Evolutionary conservation across 2,797 vertebrate species (phyloP), one percentile per base, ranked within the genome.

Genomic region (Argyrosomus regius): DNA sequence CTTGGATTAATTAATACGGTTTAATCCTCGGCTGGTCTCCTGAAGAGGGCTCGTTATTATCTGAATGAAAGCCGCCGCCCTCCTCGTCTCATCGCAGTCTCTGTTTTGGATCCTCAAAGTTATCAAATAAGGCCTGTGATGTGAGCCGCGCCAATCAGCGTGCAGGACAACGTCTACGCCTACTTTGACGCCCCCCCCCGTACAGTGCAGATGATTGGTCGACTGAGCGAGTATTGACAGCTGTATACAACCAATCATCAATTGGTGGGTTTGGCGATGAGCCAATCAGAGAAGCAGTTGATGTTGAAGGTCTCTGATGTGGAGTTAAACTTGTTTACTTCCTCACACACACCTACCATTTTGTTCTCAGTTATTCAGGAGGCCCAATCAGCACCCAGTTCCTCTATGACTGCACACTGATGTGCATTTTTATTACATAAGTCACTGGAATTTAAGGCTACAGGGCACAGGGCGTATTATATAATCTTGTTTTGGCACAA

Each of bases 61-160:
- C 43, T 72, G 53, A 70, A 69, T 69, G 59, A 41, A 75, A 18
- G 66, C 56, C 9, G 0, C 72, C 78, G 56, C 78, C 75, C 63
- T 74, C 75, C 63, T 74, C 71, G 24, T 26, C 54, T 66, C 6
- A 10, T 57, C 5, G 6, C 6, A 0, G 9, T 43, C 43, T 14
- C 12, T 39, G 43, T 52, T 50, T 18, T 18, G 9, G 6, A 6
- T 35, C 10, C 6, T 7, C 68, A 69, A 59, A 89, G 85, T 92
- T 91, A 85, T 90, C 76, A 87, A 92, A 92, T 82, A 90, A 54
- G 59, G 62, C 35, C 79, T 78, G 0, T 58, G 69, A 81, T 17
- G 20, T 63, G 6, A 11, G 0, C n/a, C 22, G 54, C 28, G 35
- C 93, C 88, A 94, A 93, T 94, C 90, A 82, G 71, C 48, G 16